Conservation (phyloP, 2,888 invertebrate genomes). For the Cheilosia pagana region DNA sequence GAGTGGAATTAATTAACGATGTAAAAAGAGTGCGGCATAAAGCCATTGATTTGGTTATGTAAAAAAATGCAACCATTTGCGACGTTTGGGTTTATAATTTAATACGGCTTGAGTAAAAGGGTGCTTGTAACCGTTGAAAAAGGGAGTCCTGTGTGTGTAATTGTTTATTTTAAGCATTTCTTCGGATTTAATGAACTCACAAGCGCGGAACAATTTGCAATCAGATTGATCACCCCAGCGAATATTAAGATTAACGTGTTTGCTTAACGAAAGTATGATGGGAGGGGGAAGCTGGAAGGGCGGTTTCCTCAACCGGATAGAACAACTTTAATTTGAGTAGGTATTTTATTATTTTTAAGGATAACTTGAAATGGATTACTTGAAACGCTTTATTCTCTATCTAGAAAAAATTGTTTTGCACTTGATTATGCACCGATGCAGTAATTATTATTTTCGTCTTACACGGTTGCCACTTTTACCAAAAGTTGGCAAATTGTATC, state of each 20-base stretch:
- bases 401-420: no score
- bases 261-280: neutral
- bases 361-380: no score
- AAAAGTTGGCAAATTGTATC: no score
- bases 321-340: no score
- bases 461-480: no score
- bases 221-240: conserved; percentile 4
- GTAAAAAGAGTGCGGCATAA: conserved; percentile 9
- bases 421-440: no score
- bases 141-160: neutral
- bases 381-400: no score
- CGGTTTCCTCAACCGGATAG: no score
- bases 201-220: conserved; percentile 6
- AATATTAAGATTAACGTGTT: conserved; percentile 4
- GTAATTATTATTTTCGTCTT: no score
- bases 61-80: conserved; percentile 16
- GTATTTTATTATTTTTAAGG: no score
- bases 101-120: conserved; percentile 15
- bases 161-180: conserved; percentile 32
- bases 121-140: conserved; percentile 12
- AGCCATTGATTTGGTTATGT: conserved; percentile 9
- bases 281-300: no score
- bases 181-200: conserved; percentile 24
- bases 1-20: conserved; percentile 39
- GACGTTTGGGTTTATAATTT: conserved; percentile 22